Evolutionary conservation across 2,888 invertebrate species (phyloP).

Genomic region (Sialis fuliginosa): DNA sequence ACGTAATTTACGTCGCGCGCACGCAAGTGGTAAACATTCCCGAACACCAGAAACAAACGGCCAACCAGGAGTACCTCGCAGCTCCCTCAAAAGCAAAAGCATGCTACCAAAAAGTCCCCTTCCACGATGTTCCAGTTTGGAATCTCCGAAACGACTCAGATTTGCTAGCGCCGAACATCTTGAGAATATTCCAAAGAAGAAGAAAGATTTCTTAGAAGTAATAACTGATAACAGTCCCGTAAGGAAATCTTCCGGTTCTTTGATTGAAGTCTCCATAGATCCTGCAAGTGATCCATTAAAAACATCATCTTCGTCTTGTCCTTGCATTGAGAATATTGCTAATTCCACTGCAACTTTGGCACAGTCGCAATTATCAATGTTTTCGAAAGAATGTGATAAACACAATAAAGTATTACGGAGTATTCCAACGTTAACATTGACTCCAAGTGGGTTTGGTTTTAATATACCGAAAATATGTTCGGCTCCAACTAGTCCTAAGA

Average conservation of each 20-base stretch:
- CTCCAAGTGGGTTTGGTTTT: slow-evolving; percentile 1
- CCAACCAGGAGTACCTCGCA: slow-evolving; percentile 27
- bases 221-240: slow-evolving; percentile 38
- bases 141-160: slow-evolving; percentile 66
- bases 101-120: slow-evolving; percentile 33
- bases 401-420: slow-evolving; percentile 1
- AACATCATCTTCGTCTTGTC: slow-evolving; percentile 47
- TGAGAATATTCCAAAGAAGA: slow-evolving; percentile 31
- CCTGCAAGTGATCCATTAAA: slow-evolving; percentile 24
- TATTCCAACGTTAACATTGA: slow-evolving; percentile 1
- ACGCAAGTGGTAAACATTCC: slow-evolving; percentile 19
- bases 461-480: slow-evolving; percentile 17
- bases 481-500: slow-evolving; percentile 19
- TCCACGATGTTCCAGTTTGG: slow-evolving; percentile 59
- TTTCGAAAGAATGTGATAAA: slow-evolving; percentile 13
- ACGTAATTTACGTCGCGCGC: slow-evolving; percentile 28
- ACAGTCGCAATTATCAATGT: slow-evolving; percentile 20
- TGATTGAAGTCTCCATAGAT: slow-evolving; percentile 30
- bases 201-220: slow-evolving; percentile 26
- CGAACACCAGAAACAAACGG: slow-evolving; percentile 8
- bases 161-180: slow-evolving; percentile 56
- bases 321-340: slow-evolving; percentile 44
- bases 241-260: slow-evolving; percentile 29
- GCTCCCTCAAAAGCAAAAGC: slow-evolving; percentile 52
- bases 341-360: slow-evolving; percentile 21